Conservation (phyloP, 2,888 invertebrate genomes). For the Trissolcus japonicus region DNA sequence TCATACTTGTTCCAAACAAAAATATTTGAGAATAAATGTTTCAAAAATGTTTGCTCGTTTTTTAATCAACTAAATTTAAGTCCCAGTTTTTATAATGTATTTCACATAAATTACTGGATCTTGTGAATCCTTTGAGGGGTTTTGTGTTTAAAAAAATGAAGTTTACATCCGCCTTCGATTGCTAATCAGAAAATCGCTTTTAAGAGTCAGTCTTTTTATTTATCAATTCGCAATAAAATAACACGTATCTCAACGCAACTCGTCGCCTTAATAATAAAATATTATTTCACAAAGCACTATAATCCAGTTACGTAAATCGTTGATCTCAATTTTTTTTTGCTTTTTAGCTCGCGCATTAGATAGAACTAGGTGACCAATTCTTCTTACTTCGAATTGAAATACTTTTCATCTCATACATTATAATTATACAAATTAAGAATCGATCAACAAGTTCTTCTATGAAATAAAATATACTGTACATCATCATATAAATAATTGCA, state of each 20-base stretch:
- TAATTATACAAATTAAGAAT: too few species aligned
- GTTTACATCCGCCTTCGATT: not conserved
- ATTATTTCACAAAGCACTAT: slow-evolving; percentile 10
- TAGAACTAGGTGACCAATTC: too few species aligned
- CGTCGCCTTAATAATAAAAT: slow-evolving; percentile 11
- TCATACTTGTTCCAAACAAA: too few species aligned
- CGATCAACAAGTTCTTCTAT: too few species aligned
- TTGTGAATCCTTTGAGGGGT: not conserved
- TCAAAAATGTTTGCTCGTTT: too few species aligned
- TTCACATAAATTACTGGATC: not conserved
- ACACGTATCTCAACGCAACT: slow-evolving; percentile 11
- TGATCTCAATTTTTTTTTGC: slow-evolving; percentile 20
- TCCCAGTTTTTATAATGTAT: slow-evolving; percentile 6
- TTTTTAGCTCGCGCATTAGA: slow-evolving; percentile 32
- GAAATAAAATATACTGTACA: too few species aligned
- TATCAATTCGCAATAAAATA: slow-evolving; percentile 16
- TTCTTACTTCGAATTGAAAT: slow-evolving; percentile 9
- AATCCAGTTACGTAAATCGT: slow-evolving; percentile 45
- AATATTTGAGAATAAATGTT: not conserved
- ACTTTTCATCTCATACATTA: too few species aligned
- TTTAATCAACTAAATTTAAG: slow-evolving; percentile 12
- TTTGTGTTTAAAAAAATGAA: slow-evolving; percentile 6
- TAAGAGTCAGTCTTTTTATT: slow-evolving; percentile 25
- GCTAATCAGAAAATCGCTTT: slow-evolving; percentile 21
- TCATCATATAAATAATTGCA: not conserved